Conservation (phyloP, 1,140 invertebrate species). For the Venturia canescens region DNA sequence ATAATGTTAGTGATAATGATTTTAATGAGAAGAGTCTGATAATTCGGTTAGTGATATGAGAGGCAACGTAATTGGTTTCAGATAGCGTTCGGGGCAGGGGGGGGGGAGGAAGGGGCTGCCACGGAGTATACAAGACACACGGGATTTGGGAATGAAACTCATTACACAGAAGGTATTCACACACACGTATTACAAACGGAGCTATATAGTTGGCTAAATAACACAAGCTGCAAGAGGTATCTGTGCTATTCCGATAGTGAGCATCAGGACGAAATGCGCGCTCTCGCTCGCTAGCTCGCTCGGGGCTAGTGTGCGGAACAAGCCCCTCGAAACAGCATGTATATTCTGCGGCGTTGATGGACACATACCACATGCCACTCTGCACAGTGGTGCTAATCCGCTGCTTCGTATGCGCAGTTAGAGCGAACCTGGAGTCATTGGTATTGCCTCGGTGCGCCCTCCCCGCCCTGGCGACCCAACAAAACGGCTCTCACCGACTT, state of each 20-base stretch:
- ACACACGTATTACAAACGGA: not conserved
- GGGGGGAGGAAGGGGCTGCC: not conserved
- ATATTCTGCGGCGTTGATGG: slow-evolving; percentile 43
- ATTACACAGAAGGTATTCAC: slow-evolving; percentile 22
- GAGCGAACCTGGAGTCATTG: slow-evolving; percentile 3
- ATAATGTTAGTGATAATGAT: not conserved
- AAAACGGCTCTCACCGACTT: not conserved
- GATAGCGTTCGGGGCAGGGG: not conserved
- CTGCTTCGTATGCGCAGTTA: slow-evolving; percentile 41
- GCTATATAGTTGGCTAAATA: not conserved
- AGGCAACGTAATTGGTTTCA: slow-evolving; percentile 28
- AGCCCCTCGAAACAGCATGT: not conserved
- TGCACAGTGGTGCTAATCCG: slow-evolving; percentile 36
- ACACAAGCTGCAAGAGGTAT: not conserved
- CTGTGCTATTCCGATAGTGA: slow-evolving; percentile 23
- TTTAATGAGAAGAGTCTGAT: slow-evolving; percentile 1
- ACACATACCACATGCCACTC: slow-evolving; percentile 34
- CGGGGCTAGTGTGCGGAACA: slow-evolving; percentile 7
- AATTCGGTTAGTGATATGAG: slow-evolving; percentile 3
- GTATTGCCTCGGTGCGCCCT: not conserved
- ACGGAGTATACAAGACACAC: not conserved
- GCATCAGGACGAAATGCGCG: slow-evolving; percentile 27
- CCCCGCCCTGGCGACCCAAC: not conserved
- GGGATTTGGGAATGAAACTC: slow-evolving; percentile 33
- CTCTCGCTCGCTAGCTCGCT: no score